Conservation (phyloP, 2,797 vertebrate species). For the Steatocranus sp. region DNA sequence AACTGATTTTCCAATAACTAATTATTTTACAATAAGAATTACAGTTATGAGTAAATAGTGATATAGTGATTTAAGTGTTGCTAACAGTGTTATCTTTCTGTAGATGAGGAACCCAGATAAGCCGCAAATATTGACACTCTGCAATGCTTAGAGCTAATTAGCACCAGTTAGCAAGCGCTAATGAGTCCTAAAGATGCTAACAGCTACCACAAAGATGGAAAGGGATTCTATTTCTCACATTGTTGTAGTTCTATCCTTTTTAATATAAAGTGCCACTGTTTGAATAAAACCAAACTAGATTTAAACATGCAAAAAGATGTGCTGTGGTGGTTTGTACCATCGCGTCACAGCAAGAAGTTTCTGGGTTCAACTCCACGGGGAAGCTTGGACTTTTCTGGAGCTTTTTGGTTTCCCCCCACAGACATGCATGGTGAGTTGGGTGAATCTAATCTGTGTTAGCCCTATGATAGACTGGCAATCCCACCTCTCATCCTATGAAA, state of each 20-base stretch:
- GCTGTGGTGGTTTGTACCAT: not conserved
- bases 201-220: not conserved
- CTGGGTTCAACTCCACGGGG: not conserved
- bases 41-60: not conserved
- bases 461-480: not conserved
- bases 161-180: not conserved
- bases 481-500: not conserved
- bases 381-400: not conserved
- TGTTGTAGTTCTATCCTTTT: not conserved
- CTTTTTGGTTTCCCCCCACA: not conserved
- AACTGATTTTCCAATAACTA: not conserved
- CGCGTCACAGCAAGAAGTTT: not conserved
- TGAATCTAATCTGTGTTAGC: not conserved
- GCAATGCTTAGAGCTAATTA: not conserved
- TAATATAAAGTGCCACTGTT: not conserved
- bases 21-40: no score
- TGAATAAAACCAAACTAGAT: not conserved
- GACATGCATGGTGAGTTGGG: not conserved
- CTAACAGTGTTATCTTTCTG: not conserved
- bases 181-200: not conserved
- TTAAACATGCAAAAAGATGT: not conserved
- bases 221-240: not conserved
- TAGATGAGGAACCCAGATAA: not conserved
- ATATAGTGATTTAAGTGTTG: not conserved
- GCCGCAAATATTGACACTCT: not conserved